Evolutionary conservation across 1,140 invertebrate genomes (phyloP).

Genomic region (Hesperophylax magnus): DNA sequence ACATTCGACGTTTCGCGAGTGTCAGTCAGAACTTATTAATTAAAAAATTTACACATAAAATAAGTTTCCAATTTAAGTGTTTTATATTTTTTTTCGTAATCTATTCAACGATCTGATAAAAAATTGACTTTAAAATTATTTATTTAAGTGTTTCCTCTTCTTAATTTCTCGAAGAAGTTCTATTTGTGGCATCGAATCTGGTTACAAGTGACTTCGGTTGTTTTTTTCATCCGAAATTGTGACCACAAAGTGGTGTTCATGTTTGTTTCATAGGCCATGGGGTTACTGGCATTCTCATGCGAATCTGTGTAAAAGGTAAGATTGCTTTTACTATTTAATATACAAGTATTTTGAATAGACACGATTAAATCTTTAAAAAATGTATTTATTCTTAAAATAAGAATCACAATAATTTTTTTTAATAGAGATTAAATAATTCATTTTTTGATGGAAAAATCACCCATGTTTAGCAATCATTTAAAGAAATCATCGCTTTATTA

Average conservation of each 20-base stretch:
- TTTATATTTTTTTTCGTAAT: neutral
- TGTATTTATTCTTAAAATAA: too few relatives aligned
- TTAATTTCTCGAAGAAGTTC: too few relatives aligned
- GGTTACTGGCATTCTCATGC: conserved; percentile 49
- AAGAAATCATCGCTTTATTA: too few relatives aligned
- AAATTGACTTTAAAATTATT: neutral
- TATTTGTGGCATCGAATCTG: conserved; percentile 2
- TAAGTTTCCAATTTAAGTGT: neutral
- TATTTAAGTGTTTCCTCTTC: neutral
- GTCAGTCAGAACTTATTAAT: neutral
- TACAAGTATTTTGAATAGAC: too few relatives aligned
- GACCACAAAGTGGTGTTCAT: conserved; percentile 25
- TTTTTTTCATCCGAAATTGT: neutral
- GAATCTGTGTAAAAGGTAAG: conserved; percentile 53
- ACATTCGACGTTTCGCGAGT: conserved; percentile 23
- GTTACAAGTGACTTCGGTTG: conserved; percentile 9
- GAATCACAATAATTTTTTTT: too few relatives aligned
- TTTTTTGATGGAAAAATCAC: too few relatives aligned
- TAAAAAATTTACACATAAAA: neutral
- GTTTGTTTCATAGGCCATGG: conserved; percentile 43
- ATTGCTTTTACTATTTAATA: neutral
- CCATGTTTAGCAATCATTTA: too few relatives aligned
- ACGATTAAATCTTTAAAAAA: too few relatives aligned
- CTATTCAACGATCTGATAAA: too few relatives aligned
- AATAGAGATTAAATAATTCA: too few relatives aligned